A percentile compares a stretch with the other conserved stretches of the same genome.
Evolutionary conservation across 1,140 invertebrate species (phyloP).

Genomic region (Zaprionus kolodkinae): DNA sequence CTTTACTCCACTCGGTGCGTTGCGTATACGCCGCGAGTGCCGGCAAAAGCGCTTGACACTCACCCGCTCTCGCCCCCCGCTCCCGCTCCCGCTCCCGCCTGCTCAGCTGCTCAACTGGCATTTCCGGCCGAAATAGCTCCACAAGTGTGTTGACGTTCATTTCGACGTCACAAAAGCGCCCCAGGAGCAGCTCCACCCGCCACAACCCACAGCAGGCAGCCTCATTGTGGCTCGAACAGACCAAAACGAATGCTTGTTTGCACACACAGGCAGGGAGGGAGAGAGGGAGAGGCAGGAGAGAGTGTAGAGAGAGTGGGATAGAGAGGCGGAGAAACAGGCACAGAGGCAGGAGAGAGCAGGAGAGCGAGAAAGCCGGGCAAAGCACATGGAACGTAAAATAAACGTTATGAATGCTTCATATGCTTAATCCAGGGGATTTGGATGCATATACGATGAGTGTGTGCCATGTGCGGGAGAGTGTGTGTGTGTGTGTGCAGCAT

Average conservation of each 20-base stretch:
- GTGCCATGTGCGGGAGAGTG: background rate
- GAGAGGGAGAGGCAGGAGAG: slow-evolving; percentile 13
- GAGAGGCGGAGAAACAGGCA: slow-evolving; percentile 22
- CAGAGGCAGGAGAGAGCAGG: background rate
- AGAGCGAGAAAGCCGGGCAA: background rate
- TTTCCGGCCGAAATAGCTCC: slow-evolving; percentile 45
- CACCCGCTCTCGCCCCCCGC: no score
- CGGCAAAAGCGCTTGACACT: slow-evolving; percentile 16
- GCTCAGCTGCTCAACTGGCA: background rate
- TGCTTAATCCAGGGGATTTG: slow-evolving; percentile 82
- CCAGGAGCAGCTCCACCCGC: background rate
- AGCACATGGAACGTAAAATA: slow-evolving; percentile 59
- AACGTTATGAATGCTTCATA: slow-evolving; percentile 83
- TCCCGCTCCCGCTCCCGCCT: background rate
- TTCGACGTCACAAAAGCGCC: slow-evolving; percentile 26
- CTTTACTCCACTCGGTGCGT: background rate
- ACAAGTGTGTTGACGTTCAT: slow-evolving; percentile 66
- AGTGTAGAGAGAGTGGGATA: background rate
- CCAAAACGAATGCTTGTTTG: slow-evolving; percentile 56
- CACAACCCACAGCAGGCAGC: background rate
- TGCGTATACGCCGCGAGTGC: slow-evolving; percentile 66
- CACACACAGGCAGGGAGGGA: slow-evolving; percentile 29
- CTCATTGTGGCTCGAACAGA: slow-evolving; percentile 23
- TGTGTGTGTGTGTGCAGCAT: slow-evolving; percentile 14
- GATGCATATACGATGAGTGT: slow-evolving; percentile 75